Evolutionary conservation across 23 tunicate genomes (phyloP), one percentile per base, ranked within the genome.

Genomic region (Ciona savignyi): DNA sequence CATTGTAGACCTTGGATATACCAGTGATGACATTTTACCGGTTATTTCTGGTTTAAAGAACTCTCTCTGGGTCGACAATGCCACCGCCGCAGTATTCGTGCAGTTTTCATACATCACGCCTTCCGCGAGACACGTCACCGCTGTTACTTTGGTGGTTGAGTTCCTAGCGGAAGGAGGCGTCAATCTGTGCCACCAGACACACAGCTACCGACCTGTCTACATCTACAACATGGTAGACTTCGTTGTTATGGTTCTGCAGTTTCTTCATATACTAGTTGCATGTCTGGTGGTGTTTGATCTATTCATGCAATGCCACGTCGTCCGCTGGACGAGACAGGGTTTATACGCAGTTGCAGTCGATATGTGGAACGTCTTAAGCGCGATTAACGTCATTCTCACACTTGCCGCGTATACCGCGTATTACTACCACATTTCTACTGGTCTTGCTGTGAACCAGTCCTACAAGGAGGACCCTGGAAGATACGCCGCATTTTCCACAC

Each of bases 1-100:
- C 49, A 49, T 77, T 11, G 70, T 82, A 35, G 96, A 88, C 68
- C 32, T 88, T 24, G 86, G 87, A 33, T 77, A 72, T 72, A 31
- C 67, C 0, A 62, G 35, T 33, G 76, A 88, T 22, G 78, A 71
- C 22, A 71, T 85, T 15, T 25, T 27, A 0, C 75, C 79, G n/a
- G 51, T 66, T 0, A 4, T 82, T 0, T 42, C 63, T 3, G 74
- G 88, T 25, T 27, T 88, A 69, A 72, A 66, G 34, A 32, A 42
- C 73, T 33, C 96, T 23, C 25, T 26, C 19, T 88, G 96, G 96
- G 34, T 88, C 35, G 80, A 82, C 48, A 29, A 49, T 3, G 26
- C 49, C 6, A 63, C 96, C 2, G 86, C 96, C 1, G 75, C 96
- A 0, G 32, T 88, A 3, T 81, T 88, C 49, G 28, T 78, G 0